Base-by-base conservation (phyloP, 2,888 invertebrate species). In the Tetragonula carbonaria region DNA sequence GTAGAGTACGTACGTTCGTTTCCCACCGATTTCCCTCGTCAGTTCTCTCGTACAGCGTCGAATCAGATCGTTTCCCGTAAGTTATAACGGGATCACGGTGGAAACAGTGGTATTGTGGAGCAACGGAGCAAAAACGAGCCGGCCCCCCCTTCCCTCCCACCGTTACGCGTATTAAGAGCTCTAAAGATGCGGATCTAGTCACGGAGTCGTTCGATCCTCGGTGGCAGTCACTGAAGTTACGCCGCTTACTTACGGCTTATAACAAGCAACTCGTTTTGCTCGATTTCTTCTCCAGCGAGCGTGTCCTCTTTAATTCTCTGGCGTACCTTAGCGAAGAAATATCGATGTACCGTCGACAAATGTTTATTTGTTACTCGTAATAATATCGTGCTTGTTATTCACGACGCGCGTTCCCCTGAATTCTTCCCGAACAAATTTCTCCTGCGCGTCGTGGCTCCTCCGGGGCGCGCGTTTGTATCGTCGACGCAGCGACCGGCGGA, bases 321-420 rank as follows among this genome's bases (percentile, higher is more conserved):
- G 11, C 33, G 33, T 33, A 16, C 55, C 70, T 65, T 1, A n/a
- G 21, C 53, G 53, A 59, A 78, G 84, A 86, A 82, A 86, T 84
- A 81, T 87, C 81, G 80, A 57, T 57, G 66, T 63, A 14, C 55
- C 53, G 71, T 50, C 18, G 66, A 78, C 70, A 51, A 87, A 79
- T 73, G 83, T 88, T 87, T 89, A 87, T 89, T 88, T 86, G 86
- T 89, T 67, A 80, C 83, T 80, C 82, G 88, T 76, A 86, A 88
- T 73, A 86, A 81, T 81, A 81, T 83, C 88, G 71, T 66, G 73
- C 74, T 87, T 89, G 78, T 88, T 88, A 88, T 88, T 89, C 87
- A 82, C 85, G 85, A 65, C 77, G 78, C 68, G 72, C 55, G 68
- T 50, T 38, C 33, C 33, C 55, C 73, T 6, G 74, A 74, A 63